Percentiles rank a stretch among this genome's conserved stretches.
phyloP scores from a whole-genome alignment of 2,113 vertebrate genomes.

The Spermophilus dauricus region DNA sequence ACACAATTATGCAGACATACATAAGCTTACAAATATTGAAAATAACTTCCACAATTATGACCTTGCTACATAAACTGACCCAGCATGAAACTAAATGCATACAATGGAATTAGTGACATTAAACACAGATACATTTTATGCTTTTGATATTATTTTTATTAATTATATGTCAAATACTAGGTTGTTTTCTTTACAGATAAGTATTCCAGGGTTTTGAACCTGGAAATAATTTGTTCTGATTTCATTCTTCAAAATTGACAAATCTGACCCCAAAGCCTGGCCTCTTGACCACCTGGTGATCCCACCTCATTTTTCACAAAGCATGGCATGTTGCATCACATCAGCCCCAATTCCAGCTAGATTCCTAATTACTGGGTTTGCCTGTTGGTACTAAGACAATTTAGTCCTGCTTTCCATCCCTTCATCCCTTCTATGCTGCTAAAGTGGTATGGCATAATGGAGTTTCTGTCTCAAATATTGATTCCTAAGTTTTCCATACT shows the following conservation, averaged over 20 bases:
- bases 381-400: neutral
- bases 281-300: neutral
- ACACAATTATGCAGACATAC: neutral
- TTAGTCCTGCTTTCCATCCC: neutral
- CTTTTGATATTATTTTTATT: neutral
- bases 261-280: neutral
- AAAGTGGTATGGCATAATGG: neutral
- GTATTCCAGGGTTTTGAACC: neutral
- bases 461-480: neutral
- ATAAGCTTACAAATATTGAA: neutral
- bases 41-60: neutral
- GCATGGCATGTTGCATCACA: accelerated
- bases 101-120: neutral
- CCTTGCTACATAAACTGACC: neutral
- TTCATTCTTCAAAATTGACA: neutral
- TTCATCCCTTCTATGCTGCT: neutral
- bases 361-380: neutral
- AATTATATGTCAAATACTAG: neutral
- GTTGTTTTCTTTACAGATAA: neutral
- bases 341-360: accelerated
- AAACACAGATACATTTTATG: neutral
- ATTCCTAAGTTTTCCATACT: neutral
- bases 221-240: neutral
- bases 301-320: neutral
- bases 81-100: neutral